Base-by-base conservation (phyloP, 2,113 vertebrate genomes). In the Crotalus helleri region DNA sequence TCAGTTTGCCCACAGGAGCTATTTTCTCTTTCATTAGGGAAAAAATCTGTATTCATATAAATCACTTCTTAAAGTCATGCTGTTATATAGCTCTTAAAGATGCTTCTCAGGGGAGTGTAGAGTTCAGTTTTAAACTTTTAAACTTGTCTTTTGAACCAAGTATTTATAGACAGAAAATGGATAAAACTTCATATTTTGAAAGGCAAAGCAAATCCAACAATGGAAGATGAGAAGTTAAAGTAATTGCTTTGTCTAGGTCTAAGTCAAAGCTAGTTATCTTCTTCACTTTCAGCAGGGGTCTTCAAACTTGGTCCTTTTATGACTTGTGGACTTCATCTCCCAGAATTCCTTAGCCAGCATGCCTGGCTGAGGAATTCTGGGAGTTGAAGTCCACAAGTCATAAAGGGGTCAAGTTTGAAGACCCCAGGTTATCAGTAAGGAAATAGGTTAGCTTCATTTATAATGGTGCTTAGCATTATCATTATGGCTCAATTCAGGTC, bases 1-100 rank as follows among this genome's bases (percentile, higher is more conserved):
- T 54, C 58, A 92, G 89, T 74, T 8, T 96, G 85, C 91, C 69
- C 9, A 94, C 9, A 94, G 7, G 21, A 92, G 0, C 7, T 93
- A 1, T 91, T 94, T 94, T 94, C 39, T 90, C 21, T 85, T 93
- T 85, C 90, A 61, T 64, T 26, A 8, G 86, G 26, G 92, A 0
- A 17, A 17, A 55, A 92, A 93, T 92, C 69, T 2, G 0, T 23
- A 90, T 55, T 57, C 33, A 93, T 81, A 86, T 86, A 94, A 95
- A 92, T 92, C 90, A 88, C 61, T 93, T 44, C 1, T 92, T 2
- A 51, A 0, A 92, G 58, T 9, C 39, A 81, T 3, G 54, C 10
- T 4, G 88, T 51, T 57, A 24, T 90, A 15, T 92, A n/a, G 88
- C 1, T 13, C 12, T 93, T 94, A 90, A 1, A 89, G 10, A 39